phyloP scores from a whole-genome alignment of 1,140 invertebrate species.

The Drosophila albomicans region DNA sequence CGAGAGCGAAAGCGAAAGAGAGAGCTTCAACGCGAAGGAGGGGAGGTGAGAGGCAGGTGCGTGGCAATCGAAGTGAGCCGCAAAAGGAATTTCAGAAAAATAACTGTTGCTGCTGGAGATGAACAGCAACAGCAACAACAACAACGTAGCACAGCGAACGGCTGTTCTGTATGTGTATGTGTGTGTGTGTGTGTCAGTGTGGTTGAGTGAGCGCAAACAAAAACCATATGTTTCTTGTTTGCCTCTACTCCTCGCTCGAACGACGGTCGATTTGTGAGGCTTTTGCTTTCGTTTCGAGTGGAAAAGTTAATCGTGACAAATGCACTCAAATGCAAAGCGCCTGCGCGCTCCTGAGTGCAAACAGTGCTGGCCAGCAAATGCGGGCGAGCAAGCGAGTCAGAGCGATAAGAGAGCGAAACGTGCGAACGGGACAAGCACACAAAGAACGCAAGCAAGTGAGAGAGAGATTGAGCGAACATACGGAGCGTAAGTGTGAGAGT shows the following conservation, averaged over 20 bases:
- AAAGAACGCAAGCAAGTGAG: not conserved
- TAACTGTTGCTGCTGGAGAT: slow-evolving; percentile 74
- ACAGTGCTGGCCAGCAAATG: not conserved
- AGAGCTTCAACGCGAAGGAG: not conserved
- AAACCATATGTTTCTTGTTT: slow-evolving; percentile 78
- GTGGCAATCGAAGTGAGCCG: slow-evolving; percentile 54
- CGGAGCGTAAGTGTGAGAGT: not conserved
- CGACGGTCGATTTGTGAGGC: slow-evolving; percentile 31
- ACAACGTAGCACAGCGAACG: slow-evolving; percentile 31
- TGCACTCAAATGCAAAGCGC: slow-evolving; percentile 49
- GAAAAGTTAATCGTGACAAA: slow-evolving; percentile 47
- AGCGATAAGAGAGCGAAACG: not conserved
- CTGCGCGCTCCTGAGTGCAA: slow-evolving; percentile 60
- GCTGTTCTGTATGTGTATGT: slow-evolving; percentile 30
- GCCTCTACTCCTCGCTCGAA: slow-evolving; percentile 43
- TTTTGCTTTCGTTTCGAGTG: slow-evolving; percentile 79
- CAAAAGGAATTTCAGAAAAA: slow-evolving; percentile 57
- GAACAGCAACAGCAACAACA: slow-evolving; percentile 29
- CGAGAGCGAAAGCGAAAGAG: slow-evolving; percentile 20
- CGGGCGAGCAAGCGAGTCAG: slow-evolving; percentile 1
- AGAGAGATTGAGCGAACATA: not conserved
- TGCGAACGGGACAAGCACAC: not conserved
- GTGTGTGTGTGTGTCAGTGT: slow-evolving; percentile 21
- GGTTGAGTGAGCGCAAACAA: slow-evolving; percentile 67
- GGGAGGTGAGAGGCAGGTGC: slow-evolving; percentile 16